Conservation (phyloP, 2,797 vertebrate genomes). For the Gallinago stenura region DNA sequence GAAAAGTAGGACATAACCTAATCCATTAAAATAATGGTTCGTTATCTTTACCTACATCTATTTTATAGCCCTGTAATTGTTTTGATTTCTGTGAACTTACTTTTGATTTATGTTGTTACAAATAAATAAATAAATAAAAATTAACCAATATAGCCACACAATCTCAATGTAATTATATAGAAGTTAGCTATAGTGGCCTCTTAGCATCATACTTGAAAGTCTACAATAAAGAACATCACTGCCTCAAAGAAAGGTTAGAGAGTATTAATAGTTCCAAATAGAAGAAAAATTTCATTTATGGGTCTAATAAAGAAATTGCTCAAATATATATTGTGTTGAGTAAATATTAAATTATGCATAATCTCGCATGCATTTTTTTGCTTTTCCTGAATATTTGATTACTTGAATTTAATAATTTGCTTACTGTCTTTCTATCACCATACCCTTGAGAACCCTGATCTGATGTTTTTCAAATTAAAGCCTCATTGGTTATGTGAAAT, state of each 20-base stretch:
- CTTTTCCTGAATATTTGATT: background rate
- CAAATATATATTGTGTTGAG: background rate
- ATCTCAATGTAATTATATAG: background rate
- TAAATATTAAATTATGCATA: background rate
- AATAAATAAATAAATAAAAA: background rate
- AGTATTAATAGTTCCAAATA: background rate
- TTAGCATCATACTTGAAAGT: background rate
- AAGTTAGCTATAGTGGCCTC: background rate
- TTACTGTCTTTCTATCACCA: background rate
- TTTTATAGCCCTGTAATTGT: background rate
- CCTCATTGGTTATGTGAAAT: conserved; percentile 15
- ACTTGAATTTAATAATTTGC: conserved; percentile 22
- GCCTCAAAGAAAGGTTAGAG: background rate
- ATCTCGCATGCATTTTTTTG: background rate
- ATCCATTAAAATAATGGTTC: no score
- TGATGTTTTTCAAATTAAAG: background rate
- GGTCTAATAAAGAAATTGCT: background rate
- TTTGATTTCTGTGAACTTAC: background rate
- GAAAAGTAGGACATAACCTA: background rate
- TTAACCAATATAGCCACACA: background rate
- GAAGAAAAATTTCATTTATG: background rate
- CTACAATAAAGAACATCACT: background rate
- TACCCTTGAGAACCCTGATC: background rate
- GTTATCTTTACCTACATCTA: background rate
- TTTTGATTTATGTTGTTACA: background rate